Conservation (phyloP, 30 jellyfish, hydroid and myxozoan genomes). For the Pelagia noctiluca region DNA sequence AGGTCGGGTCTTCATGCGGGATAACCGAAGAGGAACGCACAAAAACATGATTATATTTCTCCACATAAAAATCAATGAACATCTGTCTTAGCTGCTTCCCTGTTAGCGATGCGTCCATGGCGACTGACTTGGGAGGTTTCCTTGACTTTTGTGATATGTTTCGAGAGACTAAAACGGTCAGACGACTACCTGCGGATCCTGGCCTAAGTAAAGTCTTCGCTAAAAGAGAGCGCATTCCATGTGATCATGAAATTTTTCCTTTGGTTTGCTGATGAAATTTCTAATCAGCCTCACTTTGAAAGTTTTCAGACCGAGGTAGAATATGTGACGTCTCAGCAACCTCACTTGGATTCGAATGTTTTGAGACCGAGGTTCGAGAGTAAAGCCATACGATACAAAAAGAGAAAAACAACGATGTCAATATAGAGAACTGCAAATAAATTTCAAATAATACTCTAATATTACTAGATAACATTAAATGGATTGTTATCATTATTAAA, state of each 20-base stretch:
- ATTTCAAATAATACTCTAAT: too few species aligned
- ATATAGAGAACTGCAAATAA: too few species aligned
- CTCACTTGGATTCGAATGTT: too few species aligned
- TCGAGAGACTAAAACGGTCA: background rate
- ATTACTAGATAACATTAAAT: too few species aligned
- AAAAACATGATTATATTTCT: slow-evolving; percentile 85
- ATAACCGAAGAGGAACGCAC: slow-evolving; percentile 97
- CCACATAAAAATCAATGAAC: slow-evolving; percentile 84
- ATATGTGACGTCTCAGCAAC: too few species aligned
- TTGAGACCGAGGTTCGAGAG: too few species aligned
- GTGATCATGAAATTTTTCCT: background rate
- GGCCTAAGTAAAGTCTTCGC: background rate
- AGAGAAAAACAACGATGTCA: too few species aligned
- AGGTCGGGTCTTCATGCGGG: slow-evolving; percentile 99
- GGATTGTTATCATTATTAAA: too few species aligned
- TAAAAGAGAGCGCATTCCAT: background rate
- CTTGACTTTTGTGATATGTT: background rate
- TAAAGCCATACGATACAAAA: too few species aligned
- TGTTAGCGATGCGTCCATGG: slow-evolving; percentile 68
- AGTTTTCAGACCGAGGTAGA: too few species aligned
- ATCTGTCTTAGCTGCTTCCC: slow-evolving; percentile 85
- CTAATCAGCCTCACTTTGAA: background rate
- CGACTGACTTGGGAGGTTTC: background rate
- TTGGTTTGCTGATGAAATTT: background rate
- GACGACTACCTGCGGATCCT: background rate